Conservation (phyloP, 2,113 vertebrate species). For the Notechis scutatus region DNA sequence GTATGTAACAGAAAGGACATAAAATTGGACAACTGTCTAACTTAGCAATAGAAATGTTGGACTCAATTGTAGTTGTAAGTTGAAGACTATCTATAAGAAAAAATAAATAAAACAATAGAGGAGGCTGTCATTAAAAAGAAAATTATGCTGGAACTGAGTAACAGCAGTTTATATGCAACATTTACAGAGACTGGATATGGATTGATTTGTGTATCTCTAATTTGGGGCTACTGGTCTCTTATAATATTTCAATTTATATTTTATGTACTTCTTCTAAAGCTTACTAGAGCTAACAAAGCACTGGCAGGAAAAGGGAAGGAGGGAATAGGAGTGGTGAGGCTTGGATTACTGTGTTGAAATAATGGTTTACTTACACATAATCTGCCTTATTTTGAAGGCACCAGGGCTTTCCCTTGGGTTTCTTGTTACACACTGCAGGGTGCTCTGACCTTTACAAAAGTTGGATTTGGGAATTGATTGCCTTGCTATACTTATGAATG, state of each 20-base stretch:
- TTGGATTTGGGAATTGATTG: background rate
- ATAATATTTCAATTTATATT: background rate
- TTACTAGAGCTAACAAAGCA: background rate
- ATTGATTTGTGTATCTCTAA: background rate
- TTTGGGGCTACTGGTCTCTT: background rate
- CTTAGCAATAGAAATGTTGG: background rate
- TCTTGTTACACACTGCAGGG: background rate
- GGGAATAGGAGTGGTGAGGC: background rate
- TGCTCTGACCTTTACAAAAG: fast-evolving
- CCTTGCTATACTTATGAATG: background rate
- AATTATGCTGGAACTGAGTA: background rate
- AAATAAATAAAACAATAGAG: background rate
- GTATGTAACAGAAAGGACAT: background rate
- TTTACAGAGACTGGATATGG: background rate
- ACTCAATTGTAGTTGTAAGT: background rate
- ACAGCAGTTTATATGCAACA: background rate
- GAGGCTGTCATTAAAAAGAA: background rate
- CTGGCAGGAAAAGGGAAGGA: background rate
- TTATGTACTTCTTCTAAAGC: background rate
- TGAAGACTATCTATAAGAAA: background rate
- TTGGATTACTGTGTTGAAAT: background rate
- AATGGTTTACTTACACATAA: background rate
- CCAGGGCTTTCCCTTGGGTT: background rate
- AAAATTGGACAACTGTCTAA: background rate
- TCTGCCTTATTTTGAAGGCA: background rate